Base-by-base conservation (phyloP, 2,888 invertebrate species). In the Temnothorax ravouxi region DNA sequence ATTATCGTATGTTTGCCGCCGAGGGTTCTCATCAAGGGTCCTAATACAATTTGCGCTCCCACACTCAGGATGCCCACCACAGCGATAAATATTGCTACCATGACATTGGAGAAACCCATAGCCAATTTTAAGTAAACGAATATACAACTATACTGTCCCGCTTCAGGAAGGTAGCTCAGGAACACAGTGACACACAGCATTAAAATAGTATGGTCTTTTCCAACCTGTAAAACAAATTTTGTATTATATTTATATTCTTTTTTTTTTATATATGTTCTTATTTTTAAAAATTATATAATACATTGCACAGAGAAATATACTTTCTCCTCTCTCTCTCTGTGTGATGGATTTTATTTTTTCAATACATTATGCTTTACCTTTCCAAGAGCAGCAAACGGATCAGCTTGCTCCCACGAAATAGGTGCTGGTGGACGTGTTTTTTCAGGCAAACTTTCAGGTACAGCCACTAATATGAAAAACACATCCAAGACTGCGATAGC, bases 121-220 rank as follows among this genome's bases (percentile, higher is more conserved):
- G 97, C 99, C 94, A 99, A 96, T 96, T 98, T 98, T 90, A 99
- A 96, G 95, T 99, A 99, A 93, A 99, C 99, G 96, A 99, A 99
- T 96, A 99, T 99, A 96, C 99, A 99, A 84, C 99, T 99, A 95
- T 99, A 99, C 96, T 99, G 99, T 90, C 99, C 99, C 59, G 98
- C 98, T 95, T 99, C 99, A 2, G 99, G 99, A 91, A 99, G 96
- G 95, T 99, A 99, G 34, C 99, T 99, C 83, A 99, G 96, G 95
- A 99, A 98, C 93, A 99, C 99, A 71, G 99, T 98, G 90, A 99
- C 97, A 95, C 99, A 99, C 93, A 99, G 96, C 97, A 99, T 98
- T 92, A 99, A 96, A 93, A 99, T 99, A 88, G 99, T 99, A 92
- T 98, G 97, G 95, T 99, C 99, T 91, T 98, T 97, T 89, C 99